Conservation (phyloP, 2,888 invertebrate species). For the Odontothrips loti region DNA sequence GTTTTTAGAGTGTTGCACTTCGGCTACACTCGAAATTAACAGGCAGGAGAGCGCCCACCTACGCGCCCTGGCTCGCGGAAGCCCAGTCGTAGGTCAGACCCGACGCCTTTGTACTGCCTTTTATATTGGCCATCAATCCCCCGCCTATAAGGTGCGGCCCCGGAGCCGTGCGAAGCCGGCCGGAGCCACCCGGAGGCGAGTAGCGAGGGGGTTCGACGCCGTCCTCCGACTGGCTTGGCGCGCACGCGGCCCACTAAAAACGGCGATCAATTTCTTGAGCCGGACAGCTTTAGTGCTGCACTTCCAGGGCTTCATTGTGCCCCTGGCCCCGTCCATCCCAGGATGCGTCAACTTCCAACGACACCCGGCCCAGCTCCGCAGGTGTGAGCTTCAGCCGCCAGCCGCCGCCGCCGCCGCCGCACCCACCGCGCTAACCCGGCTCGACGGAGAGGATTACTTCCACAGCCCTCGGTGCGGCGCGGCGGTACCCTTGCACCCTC, state of each 20-base stretch:
- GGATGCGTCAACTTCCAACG: not conserved
- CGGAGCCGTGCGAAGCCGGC: not conserved
- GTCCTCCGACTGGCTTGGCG: not conserved
- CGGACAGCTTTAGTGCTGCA: constrained; percentile 13
- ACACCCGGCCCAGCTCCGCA: too few species aligned
- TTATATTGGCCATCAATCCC: constrained; percentile 24
- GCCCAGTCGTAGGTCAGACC: too few species aligned
- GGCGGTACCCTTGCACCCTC: too few species aligned
- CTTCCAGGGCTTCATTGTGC: not conserved
- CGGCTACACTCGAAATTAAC: too few species aligned
- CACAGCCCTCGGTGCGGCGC: too few species aligned
- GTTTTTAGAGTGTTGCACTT: too few species aligned
- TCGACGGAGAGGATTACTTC: too few species aligned
- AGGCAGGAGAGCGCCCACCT: too few species aligned
- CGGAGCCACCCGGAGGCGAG: not conserved
- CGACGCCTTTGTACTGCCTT: not conserved
- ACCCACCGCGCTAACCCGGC: too few species aligned
- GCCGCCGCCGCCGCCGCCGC: too few species aligned
- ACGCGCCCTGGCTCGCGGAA: too few species aligned
- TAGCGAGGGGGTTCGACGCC: not conserved
- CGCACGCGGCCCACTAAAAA: constrained; percentile 1
- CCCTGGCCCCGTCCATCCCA: not conserved
- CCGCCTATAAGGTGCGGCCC: not conserved
- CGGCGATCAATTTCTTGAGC: constrained; percentile 7
- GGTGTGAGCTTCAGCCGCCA: too few species aligned